Percentiles rank a stretch among this genome's conserved stretches.
These are phyloP conservation scores for Myotis daubentonii DNA, from an alignment of 2,797 vertebrate genomes.

Conservation along the genomic window DNA sequence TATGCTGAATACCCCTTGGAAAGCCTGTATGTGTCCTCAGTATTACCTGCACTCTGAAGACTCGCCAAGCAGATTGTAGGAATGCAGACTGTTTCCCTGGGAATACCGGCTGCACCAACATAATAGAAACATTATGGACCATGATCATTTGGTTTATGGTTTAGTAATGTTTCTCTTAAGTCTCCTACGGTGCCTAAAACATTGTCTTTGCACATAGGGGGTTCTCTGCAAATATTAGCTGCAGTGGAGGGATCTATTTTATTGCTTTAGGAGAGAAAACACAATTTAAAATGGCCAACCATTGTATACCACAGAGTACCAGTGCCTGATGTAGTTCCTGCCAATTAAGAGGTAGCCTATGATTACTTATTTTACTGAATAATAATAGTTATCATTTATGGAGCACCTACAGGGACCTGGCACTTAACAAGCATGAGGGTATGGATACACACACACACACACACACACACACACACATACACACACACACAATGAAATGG, in stretches of 20 bases:
- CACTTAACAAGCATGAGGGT: not conserved
- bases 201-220: not conserved
- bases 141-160: not conserved
- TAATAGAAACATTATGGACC: not conserved
- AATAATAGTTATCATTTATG: not conserved
- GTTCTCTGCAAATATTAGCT: not conserved
- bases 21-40: not conserved
- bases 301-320: not conserved
- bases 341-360: not conserved
- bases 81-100: not conserved
- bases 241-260: not conserved
- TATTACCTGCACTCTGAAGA: not conserved
- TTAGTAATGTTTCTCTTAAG: not conserved
- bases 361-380: not conserved
- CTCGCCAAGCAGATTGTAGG: not conserved
- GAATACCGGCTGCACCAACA: not conserved
- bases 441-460: not conserved
- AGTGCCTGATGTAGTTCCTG: not conserved
- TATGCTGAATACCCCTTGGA: not conserved
- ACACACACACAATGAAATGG: not conserved
- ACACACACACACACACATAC: not conserved
- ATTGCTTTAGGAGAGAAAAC: not conserved
- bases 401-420: not conserved
- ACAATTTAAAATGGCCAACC: not conserved
- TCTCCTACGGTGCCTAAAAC: not conserved